Base-by-base conservation (phyloP, 1,140 invertebrate species). In the Chelonus insularis region DNA sequence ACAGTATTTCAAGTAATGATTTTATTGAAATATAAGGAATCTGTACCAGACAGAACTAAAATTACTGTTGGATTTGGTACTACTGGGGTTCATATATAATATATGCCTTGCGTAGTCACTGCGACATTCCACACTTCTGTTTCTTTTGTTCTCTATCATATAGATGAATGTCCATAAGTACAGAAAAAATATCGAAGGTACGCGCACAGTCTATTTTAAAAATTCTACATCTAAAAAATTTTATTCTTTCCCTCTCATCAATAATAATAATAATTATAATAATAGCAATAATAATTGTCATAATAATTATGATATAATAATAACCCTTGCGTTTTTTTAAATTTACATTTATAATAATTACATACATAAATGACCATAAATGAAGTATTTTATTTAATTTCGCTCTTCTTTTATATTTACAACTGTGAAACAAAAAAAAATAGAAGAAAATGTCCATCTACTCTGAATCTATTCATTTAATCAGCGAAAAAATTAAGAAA, bases 31-130 rank as follows among this genome's bases (percentile, higher is more conserved):
- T 80, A 79, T 80, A 81, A 80, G 78, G 77, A 79, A 81, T 80
- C 79, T 81, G 78, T 81, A 80, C 79, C 78, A 81, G 79, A 81
- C 78, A 81, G 78, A 81, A 81, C 79, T 80, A 81, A 81, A 81
- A 77, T 81, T 80, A 79, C 75, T 74, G 77, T 73, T 80, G 76
- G 76, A 80, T 81, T 81, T 81, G 78, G 76, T 80, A 76, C 79
- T 81, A 81, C 74, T 71, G 78, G 79, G 77, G 76, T 81, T 80
- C 76, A 77, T 70, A 74, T 80, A 79, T 79, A 72, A 71, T 79
- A 76, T 76, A 79, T 79, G 69, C 71, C 73, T 78, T 20, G 73
- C 72, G 65, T 78, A 72, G 55, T 61, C 67, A 72, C 70, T 77
- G 70, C 69, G 52, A 70, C 66, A 66, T 70, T 64, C 41, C 21